A percentile compares a stretch with the other conserved stretches of the same genome.
phyloP scores from a whole-genome alignment of 1,140 invertebrate species.

The Doryteuthis pealeii region DNA sequence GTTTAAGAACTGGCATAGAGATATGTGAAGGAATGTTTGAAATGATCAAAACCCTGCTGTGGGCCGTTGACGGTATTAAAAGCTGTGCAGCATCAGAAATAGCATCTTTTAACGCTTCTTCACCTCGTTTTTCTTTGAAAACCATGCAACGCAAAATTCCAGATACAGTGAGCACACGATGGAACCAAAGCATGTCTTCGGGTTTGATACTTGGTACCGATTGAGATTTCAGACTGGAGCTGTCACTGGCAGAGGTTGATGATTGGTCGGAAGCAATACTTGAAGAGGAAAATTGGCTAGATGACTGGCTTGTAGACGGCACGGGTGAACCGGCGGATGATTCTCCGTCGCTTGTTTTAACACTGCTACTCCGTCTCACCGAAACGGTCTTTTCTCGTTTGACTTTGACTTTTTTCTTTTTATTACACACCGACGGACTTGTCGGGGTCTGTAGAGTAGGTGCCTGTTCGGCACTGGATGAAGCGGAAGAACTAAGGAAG shows the following conservation, averaged over 20 bases:
- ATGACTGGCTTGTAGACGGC: constrained; percentile 19
- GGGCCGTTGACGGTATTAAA: constrained; percentile 40
- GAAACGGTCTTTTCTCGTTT: constrained; percentile 44
- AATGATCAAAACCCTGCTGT: constrained; percentile 51
- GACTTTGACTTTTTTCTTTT: constrained; percentile 57
- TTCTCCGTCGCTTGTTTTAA: constrained; percentile 43
- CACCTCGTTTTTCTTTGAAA: constrained; percentile 46
- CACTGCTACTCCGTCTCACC: constrained; percentile 20
- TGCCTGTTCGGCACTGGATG: background rate
- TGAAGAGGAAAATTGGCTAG: constrained; percentile 17
- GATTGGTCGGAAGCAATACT: constrained; percentile 2
- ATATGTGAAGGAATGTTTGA: constrained; percentile 51
- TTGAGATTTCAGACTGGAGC: background rate
- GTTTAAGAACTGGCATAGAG: constrained; percentile 32
- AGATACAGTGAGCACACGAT: constrained; percentile 47
- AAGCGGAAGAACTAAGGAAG: background rate
- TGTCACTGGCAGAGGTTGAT: background rate
- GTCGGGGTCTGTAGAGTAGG: constrained; percentile 18
- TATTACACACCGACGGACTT: constrained; percentile 26
- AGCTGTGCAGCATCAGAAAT: constrained; percentile 46
- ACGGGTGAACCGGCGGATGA: constrained; percentile 5
- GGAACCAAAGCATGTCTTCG: constrained; percentile 57
- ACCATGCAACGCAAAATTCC: constrained; percentile 51
- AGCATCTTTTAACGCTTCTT: constrained; percentile 40
- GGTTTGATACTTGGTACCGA: constrained; percentile 33